Percentiles rank a stretch among this genome's conserved stretches.
Conservation (phyloP, 92 coral and sea anemone genomes). For the Metridium senile region DNA sequence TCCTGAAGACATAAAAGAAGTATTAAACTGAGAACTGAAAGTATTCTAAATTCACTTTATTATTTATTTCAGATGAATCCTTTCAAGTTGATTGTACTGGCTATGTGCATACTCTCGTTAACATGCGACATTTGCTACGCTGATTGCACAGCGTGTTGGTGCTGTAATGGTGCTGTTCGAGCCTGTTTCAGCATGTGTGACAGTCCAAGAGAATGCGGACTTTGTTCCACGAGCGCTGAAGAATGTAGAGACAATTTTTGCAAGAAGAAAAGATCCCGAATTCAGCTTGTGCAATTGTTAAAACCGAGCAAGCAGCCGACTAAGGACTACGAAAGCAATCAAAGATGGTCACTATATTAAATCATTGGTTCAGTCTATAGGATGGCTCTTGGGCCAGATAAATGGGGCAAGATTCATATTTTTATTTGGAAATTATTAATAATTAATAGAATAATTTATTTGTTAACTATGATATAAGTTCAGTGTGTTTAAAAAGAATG, state of each 20-base stretch:
- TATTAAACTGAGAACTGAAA: no score
- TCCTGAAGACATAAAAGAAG: no score
- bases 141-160: constrained; percentile 1
- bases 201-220: constrained; percentile 1
- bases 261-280: neutral
- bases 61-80: neutral
- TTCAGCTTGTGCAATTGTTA: neutral
- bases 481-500: no score
- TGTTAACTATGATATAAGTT: no score
- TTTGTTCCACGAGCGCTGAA: constrained; percentile 2
- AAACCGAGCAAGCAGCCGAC: neutral
- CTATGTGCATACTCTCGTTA: neutral
- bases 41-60: no score
- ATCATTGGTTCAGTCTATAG: no score
- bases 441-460: no score
- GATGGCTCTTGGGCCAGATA: no score
- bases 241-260: neutral
- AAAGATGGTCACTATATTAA: neutral
- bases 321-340: neutral
- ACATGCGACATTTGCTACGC: neutral
- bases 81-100: neutral
- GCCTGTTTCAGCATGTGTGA: constrained; percentile 8
- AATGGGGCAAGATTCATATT: no score
- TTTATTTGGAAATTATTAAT: no score
- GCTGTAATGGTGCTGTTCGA: neutral